Evolutionary conservation across 2,888 invertebrate species (phyloP).

Genomic region (Scaptomyza flava): DNA sequence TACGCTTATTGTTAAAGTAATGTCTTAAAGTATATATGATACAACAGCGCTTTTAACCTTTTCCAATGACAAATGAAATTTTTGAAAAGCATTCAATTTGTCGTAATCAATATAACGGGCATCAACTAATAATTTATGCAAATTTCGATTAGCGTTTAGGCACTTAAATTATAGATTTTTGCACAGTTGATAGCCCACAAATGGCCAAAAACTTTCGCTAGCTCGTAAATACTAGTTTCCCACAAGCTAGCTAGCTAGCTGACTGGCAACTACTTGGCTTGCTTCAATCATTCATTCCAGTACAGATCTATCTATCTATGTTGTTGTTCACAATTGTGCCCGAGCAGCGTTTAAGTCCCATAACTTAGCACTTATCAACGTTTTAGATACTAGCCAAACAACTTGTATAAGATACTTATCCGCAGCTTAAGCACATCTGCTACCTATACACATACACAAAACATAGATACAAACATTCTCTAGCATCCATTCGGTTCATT

Average conservation of each 20-base stretch:
- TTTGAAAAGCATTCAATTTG: background rate
- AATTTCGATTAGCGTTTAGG: slow-evolving; percentile 37
- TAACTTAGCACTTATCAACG: slow-evolving; percentile 63
- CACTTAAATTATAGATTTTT: slow-evolving; percentile 44
- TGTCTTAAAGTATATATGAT: no score
- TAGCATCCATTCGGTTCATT: slow-evolving; percentile 57
- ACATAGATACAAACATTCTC: background rate
- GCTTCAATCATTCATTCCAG: slow-evolving; percentile 22
- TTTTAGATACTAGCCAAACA: slow-evolving; percentile 62
- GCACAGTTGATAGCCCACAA: slow-evolving; percentile 13
- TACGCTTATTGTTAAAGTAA: slow-evolving; percentile 3
- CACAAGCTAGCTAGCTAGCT: slow-evolving; percentile 10
- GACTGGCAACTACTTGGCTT: slow-evolving; percentile 5
- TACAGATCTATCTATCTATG: slow-evolving; percentile 11
- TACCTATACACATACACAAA: slow-evolving; percentile 28
- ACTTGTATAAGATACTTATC: slow-evolving; percentile 62
- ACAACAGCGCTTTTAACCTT: background rate
- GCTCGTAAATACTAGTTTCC: slow-evolving; percentile 22
- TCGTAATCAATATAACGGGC: slow-evolving; percentile 4
- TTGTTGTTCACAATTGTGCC: slow-evolving; percentile 50
- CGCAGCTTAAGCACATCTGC: slow-evolving; percentile 54
- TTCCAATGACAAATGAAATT: no score
- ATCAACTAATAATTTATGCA: slow-evolving; percentile 36
- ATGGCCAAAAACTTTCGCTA: slow-evolving; percentile 36
- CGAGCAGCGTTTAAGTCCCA: slow-evolving; percentile 53